Conservation (phyloP, 1,140 invertebrate genomes). For the Ceratina australensis region DNA sequence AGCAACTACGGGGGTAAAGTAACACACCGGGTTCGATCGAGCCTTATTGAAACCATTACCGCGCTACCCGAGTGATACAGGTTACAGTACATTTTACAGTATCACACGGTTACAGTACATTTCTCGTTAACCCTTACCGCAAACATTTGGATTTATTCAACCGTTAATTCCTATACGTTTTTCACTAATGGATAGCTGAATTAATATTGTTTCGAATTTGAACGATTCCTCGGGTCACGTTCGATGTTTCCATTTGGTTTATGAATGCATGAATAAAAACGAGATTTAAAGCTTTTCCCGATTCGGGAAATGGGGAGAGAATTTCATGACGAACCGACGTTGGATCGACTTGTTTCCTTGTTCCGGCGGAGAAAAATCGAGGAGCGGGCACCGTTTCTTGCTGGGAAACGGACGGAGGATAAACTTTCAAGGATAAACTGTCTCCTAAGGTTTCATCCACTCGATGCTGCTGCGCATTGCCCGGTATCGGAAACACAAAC, state of each 20-base stretch:
- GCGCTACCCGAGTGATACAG: conserved; percentile 3
- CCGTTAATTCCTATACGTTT: background rate
- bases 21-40: conserved; percentile 21
- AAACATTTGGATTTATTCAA: conserved; percentile 18
- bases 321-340: background rate
- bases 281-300: background rate
- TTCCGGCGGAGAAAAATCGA: background rate
- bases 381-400: background rate
- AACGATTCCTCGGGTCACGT: background rate
- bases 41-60: conserved; percentile 33
- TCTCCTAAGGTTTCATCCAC: conserved; percentile 7
- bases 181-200: background rate
- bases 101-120: background rate
- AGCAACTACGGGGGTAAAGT: conserved; percentile 31
- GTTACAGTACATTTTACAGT: conserved; percentile 13
- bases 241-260: background rate
- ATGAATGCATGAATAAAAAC: background rate
- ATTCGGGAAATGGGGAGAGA: background rate
- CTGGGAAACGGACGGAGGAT: conserved; percentile 4
- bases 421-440: conserved; percentile 45
- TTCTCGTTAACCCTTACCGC: background rate
- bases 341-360: conserved; percentile 12
- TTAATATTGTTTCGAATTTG: background rate
- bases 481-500: conserved; percentile 20
- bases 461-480: background rate